These are phyloP conservation scores for Drosophila leonis DNA, from an alignment of 2,888 invertebrate species.

Conservation along the genomic window DNA sequence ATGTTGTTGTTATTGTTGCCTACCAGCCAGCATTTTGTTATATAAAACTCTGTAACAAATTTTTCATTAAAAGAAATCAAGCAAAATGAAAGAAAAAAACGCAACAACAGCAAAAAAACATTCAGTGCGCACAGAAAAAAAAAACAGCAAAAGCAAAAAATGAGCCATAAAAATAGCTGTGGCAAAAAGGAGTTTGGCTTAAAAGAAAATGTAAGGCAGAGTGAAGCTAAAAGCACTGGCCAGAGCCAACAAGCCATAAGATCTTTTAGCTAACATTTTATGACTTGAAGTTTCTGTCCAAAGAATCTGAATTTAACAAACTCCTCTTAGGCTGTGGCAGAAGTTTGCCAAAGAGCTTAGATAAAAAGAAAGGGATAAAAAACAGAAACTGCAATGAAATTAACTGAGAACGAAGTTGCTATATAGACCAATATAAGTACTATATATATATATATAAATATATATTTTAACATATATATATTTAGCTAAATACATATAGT, in stretches of 20 bases:
- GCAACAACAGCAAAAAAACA: slow-evolving; percentile 7
- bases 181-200: slow-evolving; percentile 62
- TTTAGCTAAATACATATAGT: no score
- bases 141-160: slow-evolving; percentile 12
- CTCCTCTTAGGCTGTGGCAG: slow-evolving; percentile 21
- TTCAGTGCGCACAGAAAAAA: slow-evolving; percentile 3
- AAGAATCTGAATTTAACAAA: slow-evolving; percentile 55
- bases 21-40: slow-evolving; percentile 73
- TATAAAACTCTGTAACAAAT: slow-evolving; percentile 78
- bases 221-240: slow-evolving; percentile 27
- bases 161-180: slow-evolving; percentile 70
- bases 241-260: slow-evolving; percentile 51
- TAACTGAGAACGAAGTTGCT: slow-evolving; percentile 2
- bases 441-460: neutral
- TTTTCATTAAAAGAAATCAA: slow-evolving; percentile 81
- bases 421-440: neutral
- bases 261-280: slow-evolving; percentile 55
- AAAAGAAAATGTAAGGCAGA: slow-evolving; percentile 21
- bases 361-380: slow-evolving; percentile 18
- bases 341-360: slow-evolving; percentile 29
- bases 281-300: slow-evolving; percentile 44
- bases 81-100: slow-evolving; percentile 51
- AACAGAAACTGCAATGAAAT: slow-evolving; percentile 28
- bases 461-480: neutral
- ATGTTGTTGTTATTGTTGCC: slow-evolving; percentile 68